Percentiles rank a stretch among this genome's conserved stretches.
phyloP scores from a whole-genome alignment of 2,113 vertebrate species.

The Heterochromis multidens region DNA sequence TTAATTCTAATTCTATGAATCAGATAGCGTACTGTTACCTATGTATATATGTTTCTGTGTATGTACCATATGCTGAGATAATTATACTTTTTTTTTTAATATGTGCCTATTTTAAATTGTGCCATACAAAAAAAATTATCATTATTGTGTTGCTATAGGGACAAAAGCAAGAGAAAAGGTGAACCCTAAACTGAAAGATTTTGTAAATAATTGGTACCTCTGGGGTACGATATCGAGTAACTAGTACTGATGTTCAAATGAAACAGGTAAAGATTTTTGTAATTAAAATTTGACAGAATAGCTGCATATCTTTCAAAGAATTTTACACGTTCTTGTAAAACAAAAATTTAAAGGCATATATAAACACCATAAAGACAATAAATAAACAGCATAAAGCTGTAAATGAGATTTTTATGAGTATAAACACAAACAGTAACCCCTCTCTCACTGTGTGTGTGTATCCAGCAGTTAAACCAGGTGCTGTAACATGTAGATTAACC shows the following conservation, averaged over 20 bases:
- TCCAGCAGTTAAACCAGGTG: constrained; percentile 22
- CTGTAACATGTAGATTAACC: constrained; percentile 30
- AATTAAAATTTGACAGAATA: not conserved
- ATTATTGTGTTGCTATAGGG: not conserved
- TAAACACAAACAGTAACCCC: not conserved
- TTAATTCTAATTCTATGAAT: not conserved
- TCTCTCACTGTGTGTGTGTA: not conserved
- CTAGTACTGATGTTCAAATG: not conserved
- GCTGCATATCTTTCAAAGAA: not conserved
- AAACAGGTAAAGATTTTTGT: too few relatives aligned
- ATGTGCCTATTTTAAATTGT: not conserved
- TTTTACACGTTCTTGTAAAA: not conserved
- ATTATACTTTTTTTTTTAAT: not conserved
- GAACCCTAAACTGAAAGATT: not conserved
- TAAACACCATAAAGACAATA: not conserved
- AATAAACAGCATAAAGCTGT: not conserved
- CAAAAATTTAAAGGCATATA: not conserved
- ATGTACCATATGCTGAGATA: too few relatives aligned
- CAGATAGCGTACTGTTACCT: not conserved
- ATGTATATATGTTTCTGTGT: not conserved
- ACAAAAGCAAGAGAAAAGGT: not conserved
- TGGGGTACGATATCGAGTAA: not conserved
- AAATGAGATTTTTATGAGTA: not conserved
- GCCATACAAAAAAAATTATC: not conserved
- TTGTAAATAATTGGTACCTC: not conserved